Base-by-base conservation (phyloP, 2,113 vertebrate genomes). In the Toxostoma redivivum region DNA sequence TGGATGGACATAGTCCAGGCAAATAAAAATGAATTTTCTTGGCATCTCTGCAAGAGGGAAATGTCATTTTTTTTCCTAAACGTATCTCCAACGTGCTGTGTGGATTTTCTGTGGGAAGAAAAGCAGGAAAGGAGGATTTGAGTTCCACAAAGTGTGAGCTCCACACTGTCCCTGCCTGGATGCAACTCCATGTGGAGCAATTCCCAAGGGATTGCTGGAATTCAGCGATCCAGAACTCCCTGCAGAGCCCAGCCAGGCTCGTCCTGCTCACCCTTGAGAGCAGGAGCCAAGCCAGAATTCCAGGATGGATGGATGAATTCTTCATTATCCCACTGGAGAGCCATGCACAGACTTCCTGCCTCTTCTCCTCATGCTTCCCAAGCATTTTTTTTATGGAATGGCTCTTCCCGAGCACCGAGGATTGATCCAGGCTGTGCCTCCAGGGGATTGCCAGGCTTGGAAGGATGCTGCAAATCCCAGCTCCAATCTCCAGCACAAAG, bases 331-430 rank as follows among this genome's bases (percentile, higher is more conserved):
- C 35, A 8, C 38, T 7, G 51, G 60, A 48, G 54, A 77, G 73
- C 19, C 70, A 4, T 0, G 3, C 31, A 2, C 2, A 0, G 3
- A 9, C 1, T 7, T 12, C 35, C 40, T 44, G 72, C 53, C 37
- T 47, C 73, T 60, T 73, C 54, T 5, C 44, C 42, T 15, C 33
- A 7, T 33, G 82, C 73, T 67, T 51, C 37, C 33, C 25, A 4
- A 74, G 67, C 57, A 1, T 31, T 73, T 23, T 73, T 23, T 44
- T 8, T 7, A 35, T 31, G n/a, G 69, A 25, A 11, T 0, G 24
- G 53, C 60, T 3, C 3, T 2, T 70, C 45, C 62, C 10, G 40
- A 74, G 65, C 40, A 1, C 10, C 33, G 82, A 65, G 67, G 50
- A 38, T 57, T 5, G 48, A 45, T 54, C 54, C 54, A 33, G 86